These are phyloP conservation scores for Ectobius pallidus DNA, from an alignment of 2,888 invertebrate genomes.

Conservation along the genomic window DNA sequence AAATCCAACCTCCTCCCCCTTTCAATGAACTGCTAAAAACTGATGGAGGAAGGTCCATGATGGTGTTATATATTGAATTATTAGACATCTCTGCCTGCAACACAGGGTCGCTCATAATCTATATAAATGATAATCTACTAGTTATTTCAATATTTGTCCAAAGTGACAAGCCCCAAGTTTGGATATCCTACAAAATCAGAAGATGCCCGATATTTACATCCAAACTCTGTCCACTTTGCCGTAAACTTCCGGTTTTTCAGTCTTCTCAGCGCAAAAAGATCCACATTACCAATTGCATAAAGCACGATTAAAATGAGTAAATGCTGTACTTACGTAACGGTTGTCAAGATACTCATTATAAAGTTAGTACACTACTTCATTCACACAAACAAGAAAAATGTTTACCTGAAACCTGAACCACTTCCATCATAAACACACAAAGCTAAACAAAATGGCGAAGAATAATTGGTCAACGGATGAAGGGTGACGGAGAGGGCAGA, in stretches of 20 bases:
- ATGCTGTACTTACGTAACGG: neutral
- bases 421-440: conserved; percentile 44
- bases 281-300: neutral
- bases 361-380: neutral
- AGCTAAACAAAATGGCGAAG: conserved; percentile 48
- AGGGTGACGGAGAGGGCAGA: conserved; percentile 9
- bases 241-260: conserved; percentile 42
- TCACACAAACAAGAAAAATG: conserved; percentile 26
- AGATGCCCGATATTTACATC: conserved; percentile 35
- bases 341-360: neutral
- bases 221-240: conserved; percentile 37
- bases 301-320: neutral
- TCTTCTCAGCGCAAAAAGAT: conserved; percentile 22
- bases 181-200: neutral
- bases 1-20: too few species aligned
- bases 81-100: neutral
- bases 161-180: too few species aligned
- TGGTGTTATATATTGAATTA: neutral
- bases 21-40: neutral
- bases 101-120: too few species aligned
- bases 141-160: too few species aligned
- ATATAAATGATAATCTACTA: too few species aligned
- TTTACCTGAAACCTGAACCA: conserved; percentile 40
- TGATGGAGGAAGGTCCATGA: neutral
- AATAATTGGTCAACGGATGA: conserved; percentile 35